Percentiles rank a stretch among this genome's conserved stretches.
Conservation (phyloP, 1,140 invertebrate genomes). For the Drosophila tristis region DNA sequence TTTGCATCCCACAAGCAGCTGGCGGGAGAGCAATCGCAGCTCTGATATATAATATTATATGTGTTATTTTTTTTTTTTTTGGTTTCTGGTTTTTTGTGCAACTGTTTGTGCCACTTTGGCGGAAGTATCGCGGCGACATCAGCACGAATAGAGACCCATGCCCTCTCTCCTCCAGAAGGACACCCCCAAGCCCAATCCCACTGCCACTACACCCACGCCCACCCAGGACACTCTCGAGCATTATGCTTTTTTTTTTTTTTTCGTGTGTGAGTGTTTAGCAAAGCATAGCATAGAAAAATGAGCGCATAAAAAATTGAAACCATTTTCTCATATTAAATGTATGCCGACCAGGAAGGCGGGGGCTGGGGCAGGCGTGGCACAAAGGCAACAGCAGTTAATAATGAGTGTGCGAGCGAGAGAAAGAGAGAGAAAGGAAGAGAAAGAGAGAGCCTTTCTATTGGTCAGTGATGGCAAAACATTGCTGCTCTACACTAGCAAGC, state of each 20-base stretch:
- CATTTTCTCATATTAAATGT: constrained; percentile 81
- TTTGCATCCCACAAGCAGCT: constrained; percentile 30
- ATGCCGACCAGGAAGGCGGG: constrained; percentile 53
- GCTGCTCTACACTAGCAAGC: too few relatives aligned
- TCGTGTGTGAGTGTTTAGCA: constrained; percentile 53
- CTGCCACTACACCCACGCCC: constrained; percentile 3
- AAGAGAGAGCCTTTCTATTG: not conserved
- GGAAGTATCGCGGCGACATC: constrained; percentile 79
- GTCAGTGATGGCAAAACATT: too few relatives aligned
- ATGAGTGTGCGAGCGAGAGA: constrained; percentile 31
- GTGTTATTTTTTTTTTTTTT: not conserved
- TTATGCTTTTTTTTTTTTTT: constrained; percentile 39
- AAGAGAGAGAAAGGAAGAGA: not conserved
- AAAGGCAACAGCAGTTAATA: constrained; percentile 53
- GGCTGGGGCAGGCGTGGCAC: constrained; percentile 27
- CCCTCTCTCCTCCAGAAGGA: constrained; percentile 11
- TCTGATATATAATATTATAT: constrained; percentile 39
- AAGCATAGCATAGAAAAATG: constrained; percentile 60
- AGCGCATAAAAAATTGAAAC: constrained; percentile 77
- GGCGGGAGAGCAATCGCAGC: constrained; percentile 29
- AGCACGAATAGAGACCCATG: constrained; percentile 32
- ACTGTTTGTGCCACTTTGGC: constrained; percentile 75
- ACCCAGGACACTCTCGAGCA: constrained; percentile 21
- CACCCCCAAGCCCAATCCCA: constrained; percentile 14
- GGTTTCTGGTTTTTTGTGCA: constrained; percentile 36